Conservation (phyloP, 1,140 invertebrate species). For the Brachionus asplanchnoidis region DNA sequence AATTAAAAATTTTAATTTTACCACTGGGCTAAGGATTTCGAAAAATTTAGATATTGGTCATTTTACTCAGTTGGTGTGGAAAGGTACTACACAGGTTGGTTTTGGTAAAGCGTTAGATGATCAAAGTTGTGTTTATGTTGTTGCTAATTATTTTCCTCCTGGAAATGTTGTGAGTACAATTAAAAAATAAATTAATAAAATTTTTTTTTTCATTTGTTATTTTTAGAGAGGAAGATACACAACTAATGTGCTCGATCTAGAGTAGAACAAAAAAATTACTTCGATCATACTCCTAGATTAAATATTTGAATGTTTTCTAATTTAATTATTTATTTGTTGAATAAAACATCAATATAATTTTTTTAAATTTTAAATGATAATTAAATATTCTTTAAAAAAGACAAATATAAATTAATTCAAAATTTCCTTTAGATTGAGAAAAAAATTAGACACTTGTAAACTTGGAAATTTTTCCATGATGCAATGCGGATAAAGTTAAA, state of each 20-base stretch:
- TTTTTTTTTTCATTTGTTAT: conserved; percentile 60
- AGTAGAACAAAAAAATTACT: background rate
- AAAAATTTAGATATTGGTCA: conserved; percentile 46
- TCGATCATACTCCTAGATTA: background rate
- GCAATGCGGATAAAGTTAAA: too few species aligned
- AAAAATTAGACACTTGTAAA: too few species aligned
- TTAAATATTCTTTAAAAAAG: too few species aligned
- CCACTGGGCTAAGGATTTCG: background rate
- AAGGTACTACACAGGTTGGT: conserved; percentile 66
- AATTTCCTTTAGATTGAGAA: too few species aligned
- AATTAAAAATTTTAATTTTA: conserved; percentile 32
- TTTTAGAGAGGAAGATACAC: background rate
- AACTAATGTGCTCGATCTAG: background rate
- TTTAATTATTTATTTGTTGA: too few species aligned
- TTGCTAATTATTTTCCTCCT: conserved; percentile 74
- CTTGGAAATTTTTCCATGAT: too few species aligned
- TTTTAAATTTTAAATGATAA: too few species aligned
- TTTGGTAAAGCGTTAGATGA: conserved; percentile 64
- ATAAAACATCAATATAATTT: too few species aligned
- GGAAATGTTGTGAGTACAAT: conserved; percentile 61
- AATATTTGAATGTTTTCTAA: too few species aligned
- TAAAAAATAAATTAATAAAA: conserved; percentile 62
- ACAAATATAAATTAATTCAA: too few species aligned
- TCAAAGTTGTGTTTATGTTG: conserved; percentile 66
- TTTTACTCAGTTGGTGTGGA: conserved; percentile 64